Evolutionary conservation across 1,140 invertebrate genomes (phyloP).

Genomic region (Formica exsecta): DNA sequence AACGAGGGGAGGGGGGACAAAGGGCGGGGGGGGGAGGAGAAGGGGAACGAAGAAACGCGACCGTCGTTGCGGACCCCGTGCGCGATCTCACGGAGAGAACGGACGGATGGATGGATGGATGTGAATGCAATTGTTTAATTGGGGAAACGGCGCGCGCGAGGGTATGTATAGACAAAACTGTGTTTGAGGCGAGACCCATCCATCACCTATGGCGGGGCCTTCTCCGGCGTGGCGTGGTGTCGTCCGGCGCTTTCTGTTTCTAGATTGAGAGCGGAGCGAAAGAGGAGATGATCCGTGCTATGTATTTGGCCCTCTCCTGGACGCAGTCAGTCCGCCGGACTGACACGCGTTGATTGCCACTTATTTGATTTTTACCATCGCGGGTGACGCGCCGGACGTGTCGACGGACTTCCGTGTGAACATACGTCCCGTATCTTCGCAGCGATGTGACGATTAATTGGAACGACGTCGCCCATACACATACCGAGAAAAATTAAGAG

Average conservation of each 20-base stretch:
- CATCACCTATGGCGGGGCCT: conserved; percentile 74
- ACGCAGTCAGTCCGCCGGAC: conserved; percentile 23
- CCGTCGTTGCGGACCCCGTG: conserved; percentile 38
- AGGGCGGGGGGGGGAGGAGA: conserved; percentile 12
- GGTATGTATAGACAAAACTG: conserved; percentile 74
- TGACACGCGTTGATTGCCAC: conserved; percentile 82
- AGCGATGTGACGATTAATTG: conserved; percentile 23
- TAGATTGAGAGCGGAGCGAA: conserved; percentile 39
- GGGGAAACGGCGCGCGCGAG: conserved; percentile 76
- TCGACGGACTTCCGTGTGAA: conserved; percentile 66
- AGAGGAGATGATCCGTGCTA: conserved; percentile 59
- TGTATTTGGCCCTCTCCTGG: conserved; percentile 25
- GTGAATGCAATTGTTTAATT: conserved; percentile 83
- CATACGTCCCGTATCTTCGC: conserved; percentile 57
- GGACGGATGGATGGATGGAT: conserved; percentile 73
- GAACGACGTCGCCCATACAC: background rate
- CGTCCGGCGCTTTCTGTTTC: conserved; percentile 45
- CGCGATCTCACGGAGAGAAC: conserved; percentile 68
- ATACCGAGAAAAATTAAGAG: background rate
- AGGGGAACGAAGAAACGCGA: conserved; percentile 44
- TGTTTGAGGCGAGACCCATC: conserved; percentile 76
- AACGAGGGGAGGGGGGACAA: conserved; percentile 24
- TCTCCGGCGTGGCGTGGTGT: conserved; percentile 1
- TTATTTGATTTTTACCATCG: conserved; percentile 82
- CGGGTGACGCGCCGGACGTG: conserved; percentile 71